Percentiles rank a stretch among this genome's conserved stretches.
These are phyloP conservation scores for Vicugna pacos DNA, from an alignment of 2,113 vertebrate species.

Conservation along the genomic window DNA sequence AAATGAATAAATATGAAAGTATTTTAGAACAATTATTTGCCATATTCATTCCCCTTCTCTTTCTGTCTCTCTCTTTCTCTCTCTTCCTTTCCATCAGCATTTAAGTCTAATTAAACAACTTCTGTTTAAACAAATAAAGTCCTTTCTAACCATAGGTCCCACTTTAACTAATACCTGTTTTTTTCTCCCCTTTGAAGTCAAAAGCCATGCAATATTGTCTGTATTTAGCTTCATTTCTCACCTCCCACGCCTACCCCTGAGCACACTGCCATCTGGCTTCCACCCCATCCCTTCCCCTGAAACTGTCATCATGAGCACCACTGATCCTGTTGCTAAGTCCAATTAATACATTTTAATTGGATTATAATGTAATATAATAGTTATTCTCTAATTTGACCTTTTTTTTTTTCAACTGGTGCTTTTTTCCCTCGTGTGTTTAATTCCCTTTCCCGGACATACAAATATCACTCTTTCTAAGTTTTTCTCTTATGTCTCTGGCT, in stretches of 20 bases:
- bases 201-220: neutral
- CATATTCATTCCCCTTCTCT: neutral
- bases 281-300: neutral
- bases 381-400: neutral
- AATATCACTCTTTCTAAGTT: neutral
- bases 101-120: conserved; percentile 39
- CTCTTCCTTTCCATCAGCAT: neutral
- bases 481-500: neutral
- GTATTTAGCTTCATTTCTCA: conserved; percentile 8
- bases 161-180: conserved; percentile 17
- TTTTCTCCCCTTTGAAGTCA: conserved; percentile 45
- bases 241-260: neutral
- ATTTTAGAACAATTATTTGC: neutral
- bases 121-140: neutral
- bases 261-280: neutral
- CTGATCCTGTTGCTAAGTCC: neutral
- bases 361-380: neutral
- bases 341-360: neutral
- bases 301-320: neutral
- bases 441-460: neutral
- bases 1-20: conserved; percentile 40
- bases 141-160: neutral
- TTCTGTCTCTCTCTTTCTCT: no score
- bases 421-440: neutral
- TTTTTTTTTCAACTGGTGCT: neutral